Evolutionary conservation across 2,888 invertebrate species (phyloP).

Genomic region (Dicyrtoma fusca): DNA sequence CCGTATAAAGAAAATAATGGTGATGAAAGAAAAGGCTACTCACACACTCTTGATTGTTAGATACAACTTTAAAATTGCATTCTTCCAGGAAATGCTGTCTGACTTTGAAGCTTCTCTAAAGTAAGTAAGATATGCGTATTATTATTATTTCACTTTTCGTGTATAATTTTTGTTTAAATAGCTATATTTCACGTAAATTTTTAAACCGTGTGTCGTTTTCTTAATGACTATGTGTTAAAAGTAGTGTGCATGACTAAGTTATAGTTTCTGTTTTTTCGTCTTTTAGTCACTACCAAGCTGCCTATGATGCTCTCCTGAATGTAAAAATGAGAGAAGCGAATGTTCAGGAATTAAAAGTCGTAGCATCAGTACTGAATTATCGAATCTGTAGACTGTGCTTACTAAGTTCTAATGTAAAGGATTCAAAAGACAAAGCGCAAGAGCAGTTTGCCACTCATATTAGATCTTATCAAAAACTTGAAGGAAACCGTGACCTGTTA

Average conservation of each 20-base stretch:
- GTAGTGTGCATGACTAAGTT: too few species aligned
- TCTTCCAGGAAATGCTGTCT: constrained; percentile 90
- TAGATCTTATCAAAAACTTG: constrained; percentile 79
- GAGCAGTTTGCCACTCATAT: constrained; percentile 90
- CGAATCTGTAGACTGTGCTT: constrained; percentile 93
- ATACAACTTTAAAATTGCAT: constrained; percentile 96
- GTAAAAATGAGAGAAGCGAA: constrained; percentile 72
- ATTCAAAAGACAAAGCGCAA: constrained; percentile 94
- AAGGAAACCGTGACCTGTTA: constrained; percentile 78
- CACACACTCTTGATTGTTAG: constrained; percentile 91
- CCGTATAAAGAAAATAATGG: constrained; percentile 59
- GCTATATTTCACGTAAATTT: not conserved
- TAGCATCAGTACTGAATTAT: constrained; percentile 94
- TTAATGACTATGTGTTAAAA: too few species aligned
- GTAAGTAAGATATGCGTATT: too few species aligned
- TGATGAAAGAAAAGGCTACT: constrained; percentile 85
- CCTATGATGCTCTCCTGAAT: constrained; percentile 44
- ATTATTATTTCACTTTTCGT: too few species aligned
- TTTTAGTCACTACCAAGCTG: constrained; percentile 50
- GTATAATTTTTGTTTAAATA: not conserved
- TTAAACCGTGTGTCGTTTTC: not conserved
- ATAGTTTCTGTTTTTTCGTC: too few species aligned
- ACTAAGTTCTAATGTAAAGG: constrained; percentile 82
- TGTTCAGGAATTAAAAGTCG: constrained; percentile 86
- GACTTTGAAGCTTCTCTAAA: constrained; percentile 76